Evolutionary conservation across 1,140 invertebrate species (phyloP), one percentile per base, ranked within the genome.

Genomic region (Coboldia fuscipes): DNA sequence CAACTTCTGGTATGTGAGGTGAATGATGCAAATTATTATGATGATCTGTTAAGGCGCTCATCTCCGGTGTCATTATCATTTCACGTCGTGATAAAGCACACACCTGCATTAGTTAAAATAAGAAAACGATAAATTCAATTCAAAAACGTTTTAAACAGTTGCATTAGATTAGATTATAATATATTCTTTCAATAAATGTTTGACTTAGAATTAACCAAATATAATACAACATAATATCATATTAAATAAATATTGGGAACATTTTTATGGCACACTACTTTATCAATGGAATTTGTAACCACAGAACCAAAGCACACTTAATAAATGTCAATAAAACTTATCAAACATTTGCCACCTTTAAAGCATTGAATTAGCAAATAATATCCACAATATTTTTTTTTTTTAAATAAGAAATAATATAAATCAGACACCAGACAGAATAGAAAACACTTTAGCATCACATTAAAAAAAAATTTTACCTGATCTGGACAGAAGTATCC

Each of bases 401-500:
- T 13, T 29, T 8, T 29, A 13, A 29, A 7, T 14, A 29, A 16
- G 12, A 29, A 29, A 29, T 29, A 29, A 14, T 16, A 13, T 13
- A 29, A 14, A n/a, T n/a, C n/a, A n/a, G n/a, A n/a, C n/a, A n/a
- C n/a, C n/a, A n/a, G n/a, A n/a, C n/a, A n/a, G n/a, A n/a, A n/a
- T n/a, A n/a, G n/a, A n/a, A n/a, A n/a, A n/a, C n/a, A n/a, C n/a
- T n/a, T n/a, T n/a, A n/a, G n/a, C n/a, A n/a, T n/a, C n/a, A n/a
- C n/a, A n/a, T n/a, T n/a, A n/a, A n/a, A n/a, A n/a, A n/a, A n/a
- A n/a, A n/a, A n/a, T n/a, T n/a, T 57, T 45, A 73, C 70, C 62
- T 80, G 75, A 50, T 85, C 80, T 36, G 81, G 76, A 52, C 80
- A 86, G 45, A 83, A 84, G 58, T 84, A 86, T 41, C 81, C 79